These are phyloP conservation scores for Brachionus plicatilis DNA, from an alignment of 1,140 invertebrate genomes.

Conservation along the genomic window DNA sequence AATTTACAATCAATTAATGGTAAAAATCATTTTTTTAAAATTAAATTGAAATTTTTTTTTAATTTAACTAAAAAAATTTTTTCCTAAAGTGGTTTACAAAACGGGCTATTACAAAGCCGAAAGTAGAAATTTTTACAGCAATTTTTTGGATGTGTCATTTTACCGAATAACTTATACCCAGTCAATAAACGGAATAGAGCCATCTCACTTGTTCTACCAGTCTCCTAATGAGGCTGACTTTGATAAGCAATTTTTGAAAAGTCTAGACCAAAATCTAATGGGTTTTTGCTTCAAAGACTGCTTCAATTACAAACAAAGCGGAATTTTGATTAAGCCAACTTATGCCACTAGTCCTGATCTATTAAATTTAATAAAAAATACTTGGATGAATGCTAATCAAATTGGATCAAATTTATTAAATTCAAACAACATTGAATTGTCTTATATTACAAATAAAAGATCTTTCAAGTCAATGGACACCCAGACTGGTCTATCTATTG, in stretches of 20 bases:
- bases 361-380: neutral
- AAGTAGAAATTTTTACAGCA: constrained; percentile 4
- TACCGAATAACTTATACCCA: constrained; percentile 13
- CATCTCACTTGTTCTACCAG: neutral
- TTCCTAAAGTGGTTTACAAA: neutral
- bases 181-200: constrained; percentile 3
- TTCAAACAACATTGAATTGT: neutral
- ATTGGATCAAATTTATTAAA: neutral
- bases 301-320: constrained; percentile 27
- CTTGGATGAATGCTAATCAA: neutral
- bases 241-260: neutral
- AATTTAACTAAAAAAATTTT: neutral
- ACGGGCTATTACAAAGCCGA: neutral
- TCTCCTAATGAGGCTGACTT: neutral
- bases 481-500: neutral
- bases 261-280: neutral
- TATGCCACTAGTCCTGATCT: neutral
- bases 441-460: constrained; percentile 1
- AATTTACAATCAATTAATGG: constrained; percentile 3
- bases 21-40: neutral
- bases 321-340: neutral
- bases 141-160: constrained; percentile 15
- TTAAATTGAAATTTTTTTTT: no score
- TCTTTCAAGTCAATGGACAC: constrained; percentile 1
- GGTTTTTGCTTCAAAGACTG: constrained; percentile 22